A percentile compares a stretch with the other conserved stretches of the same genome.
Evolutionary conservation across 1,140 invertebrate genomes (phyloP).

Genomic region (Thalassaphorura encarpata): DNA sequence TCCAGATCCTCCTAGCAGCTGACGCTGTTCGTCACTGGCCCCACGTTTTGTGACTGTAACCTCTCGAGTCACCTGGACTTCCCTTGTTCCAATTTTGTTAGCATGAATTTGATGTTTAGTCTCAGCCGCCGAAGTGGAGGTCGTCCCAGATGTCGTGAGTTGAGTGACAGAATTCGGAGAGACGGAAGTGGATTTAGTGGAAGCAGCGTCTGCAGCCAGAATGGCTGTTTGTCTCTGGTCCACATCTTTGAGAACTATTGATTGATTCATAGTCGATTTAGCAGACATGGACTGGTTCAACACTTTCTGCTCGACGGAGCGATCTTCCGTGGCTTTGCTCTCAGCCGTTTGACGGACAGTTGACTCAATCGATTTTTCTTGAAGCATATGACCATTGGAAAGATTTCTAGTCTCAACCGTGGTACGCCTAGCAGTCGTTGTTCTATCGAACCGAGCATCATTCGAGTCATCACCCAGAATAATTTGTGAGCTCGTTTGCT

Average conservation of each 20-base stretch:
- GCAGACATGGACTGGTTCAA: conserved; percentile 28
- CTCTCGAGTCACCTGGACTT: conserved; percentile 28
- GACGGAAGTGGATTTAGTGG: no score
- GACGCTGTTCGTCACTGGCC: no score
- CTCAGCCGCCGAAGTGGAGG: not conserved
- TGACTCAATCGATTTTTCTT: conserved; percentile 27
- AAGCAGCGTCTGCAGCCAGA: not conserved
- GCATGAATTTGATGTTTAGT: conserved; percentile 18
- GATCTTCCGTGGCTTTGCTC: conserved; percentile 15
- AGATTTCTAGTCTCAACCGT: conserved; percentile 26
- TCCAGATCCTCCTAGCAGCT: no score
- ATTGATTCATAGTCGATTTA: conserved; percentile 26
- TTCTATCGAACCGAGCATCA: conserved; percentile 29
- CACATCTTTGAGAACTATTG: conserved; percentile 26
- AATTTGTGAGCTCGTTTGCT: conserved; percentile 25
- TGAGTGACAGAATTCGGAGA: not conserved
- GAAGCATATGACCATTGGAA: conserved; percentile 26
- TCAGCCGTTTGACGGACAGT: conserved; percentile 21
- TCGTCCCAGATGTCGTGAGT: not conserved
- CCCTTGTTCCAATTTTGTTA: conserved; percentile 18
- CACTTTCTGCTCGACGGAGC: conserved; percentile 28
- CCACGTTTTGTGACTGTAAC: conserved; percentile 30
- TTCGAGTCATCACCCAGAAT: conserved; percentile 28
- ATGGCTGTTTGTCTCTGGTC: conserved; percentile 1
- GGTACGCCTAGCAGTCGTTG: conserved; percentile 16